Conservation (phyloP, 2,888 invertebrate genomes). For the Caenorhabditis afra region DNA sequence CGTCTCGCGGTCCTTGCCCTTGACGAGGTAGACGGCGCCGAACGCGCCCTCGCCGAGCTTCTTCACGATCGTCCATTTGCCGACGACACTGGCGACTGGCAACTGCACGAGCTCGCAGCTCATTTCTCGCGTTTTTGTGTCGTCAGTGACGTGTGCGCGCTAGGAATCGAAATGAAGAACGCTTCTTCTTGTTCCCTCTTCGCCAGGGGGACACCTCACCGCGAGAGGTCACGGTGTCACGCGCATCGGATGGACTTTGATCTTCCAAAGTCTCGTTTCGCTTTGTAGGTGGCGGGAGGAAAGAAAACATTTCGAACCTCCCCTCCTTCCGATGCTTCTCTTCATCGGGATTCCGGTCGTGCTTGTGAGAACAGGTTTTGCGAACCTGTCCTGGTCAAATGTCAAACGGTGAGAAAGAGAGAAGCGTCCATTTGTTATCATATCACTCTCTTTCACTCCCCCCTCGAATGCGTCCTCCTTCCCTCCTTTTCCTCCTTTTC, state of each 20-base stretch:
- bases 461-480: not conserved
- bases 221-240: too few species aligned
- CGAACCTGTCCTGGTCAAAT: constrained; percentile 52
- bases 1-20: constrained; percentile 46
- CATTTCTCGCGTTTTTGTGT: too few species aligned
- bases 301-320: constrained; percentile 4
- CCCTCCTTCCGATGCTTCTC: too few species aligned
- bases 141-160: too few species aligned
- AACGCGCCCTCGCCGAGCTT: constrained; percentile 68
- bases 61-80: constrained; percentile 60
- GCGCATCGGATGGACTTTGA: too few species aligned
- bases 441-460: constrained; percentile 12
- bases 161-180: too few species aligned
- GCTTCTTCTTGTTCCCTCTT: too few species aligned
- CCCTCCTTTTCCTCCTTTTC: not conserved
- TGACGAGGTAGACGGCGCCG: constrained; percentile 65
- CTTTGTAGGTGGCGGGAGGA: too few species aligned
- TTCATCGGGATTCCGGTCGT: too few species aligned
- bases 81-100: constrained; percentile 36
- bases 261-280: too few species aligned
- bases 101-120: constrained; percentile 35
- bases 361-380: constrained; percentile 34
- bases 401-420: constrained; percentile 35
- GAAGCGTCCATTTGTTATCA: constrained; percentile 31
- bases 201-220: too few species aligned